Percentiles rank a stretch among this genome's conserved stretches.
Conservation (phyloP, 2,113 vertebrate species). For the Pygoscelis adeliae region DNA sequence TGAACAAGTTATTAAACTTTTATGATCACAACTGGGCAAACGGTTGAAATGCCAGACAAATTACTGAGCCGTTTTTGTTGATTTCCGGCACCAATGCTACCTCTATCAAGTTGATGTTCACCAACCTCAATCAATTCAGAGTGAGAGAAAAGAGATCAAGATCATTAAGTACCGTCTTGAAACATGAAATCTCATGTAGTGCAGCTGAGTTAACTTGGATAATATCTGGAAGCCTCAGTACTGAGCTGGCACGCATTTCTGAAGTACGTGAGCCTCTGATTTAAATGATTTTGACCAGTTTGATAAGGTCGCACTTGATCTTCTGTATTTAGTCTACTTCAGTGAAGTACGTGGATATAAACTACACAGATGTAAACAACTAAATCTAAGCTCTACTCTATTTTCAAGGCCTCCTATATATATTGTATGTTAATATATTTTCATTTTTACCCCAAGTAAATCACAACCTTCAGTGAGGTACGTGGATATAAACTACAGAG, state of each 20-base stretch:
- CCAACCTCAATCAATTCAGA: not conserved
- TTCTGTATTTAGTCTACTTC: not conserved
- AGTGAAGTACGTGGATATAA: not conserved
- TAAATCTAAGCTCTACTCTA: not conserved
- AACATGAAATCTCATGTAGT: not conserved
- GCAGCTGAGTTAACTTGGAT: not conserved
- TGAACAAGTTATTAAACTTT: not conserved
- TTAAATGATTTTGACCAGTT: not conserved
- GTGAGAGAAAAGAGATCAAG: not conserved
- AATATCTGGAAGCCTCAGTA: not conserved
- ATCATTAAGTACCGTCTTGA: not conserved
- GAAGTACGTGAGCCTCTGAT: not conserved
- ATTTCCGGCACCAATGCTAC: not conserved
- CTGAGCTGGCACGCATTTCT: not conserved
- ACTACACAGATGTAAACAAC: not conserved
- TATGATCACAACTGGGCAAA: not conserved
- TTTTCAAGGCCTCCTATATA: not conserved
- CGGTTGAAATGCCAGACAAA: not conserved
- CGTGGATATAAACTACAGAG: not conserved
- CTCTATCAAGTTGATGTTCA: not conserved
- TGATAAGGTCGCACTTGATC: not conserved
- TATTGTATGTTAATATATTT: not conserved
- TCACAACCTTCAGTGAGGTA: not conserved
- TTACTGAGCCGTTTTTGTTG: not conserved
- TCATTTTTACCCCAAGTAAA: not conserved